These are phyloP conservation scores for Lutra lutra DNA, from an alignment of 2,797 vertebrate species.

Conservation along the genomic window DNA sequence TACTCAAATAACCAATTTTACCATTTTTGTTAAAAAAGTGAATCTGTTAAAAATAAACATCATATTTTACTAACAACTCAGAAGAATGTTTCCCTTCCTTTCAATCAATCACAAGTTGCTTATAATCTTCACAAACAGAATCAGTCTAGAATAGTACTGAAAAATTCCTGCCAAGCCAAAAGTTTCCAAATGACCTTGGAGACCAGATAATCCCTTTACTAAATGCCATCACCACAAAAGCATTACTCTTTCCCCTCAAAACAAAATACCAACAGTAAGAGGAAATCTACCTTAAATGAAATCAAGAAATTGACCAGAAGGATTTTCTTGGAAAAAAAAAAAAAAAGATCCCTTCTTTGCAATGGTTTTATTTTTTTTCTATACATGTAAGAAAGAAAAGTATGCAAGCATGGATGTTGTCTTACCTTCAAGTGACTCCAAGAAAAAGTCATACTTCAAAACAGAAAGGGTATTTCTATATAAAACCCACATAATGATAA, in stretches of 20 bases:
- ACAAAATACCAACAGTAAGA: background rate
- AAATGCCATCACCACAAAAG: conserved; percentile 23
- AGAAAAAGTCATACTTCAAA: conserved; percentile 12
- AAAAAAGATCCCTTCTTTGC: background rate
- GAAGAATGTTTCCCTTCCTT: background rate
- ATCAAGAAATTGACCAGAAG: background rate
- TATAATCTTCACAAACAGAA: conserved; percentile 17
- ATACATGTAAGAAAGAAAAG: background rate
- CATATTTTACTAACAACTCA: background rate
- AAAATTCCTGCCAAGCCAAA: conserved; percentile 15
- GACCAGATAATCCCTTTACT: conserved; percentile 37
- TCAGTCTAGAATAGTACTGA: background rate
- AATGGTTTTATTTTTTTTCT: conserved; percentile 24
- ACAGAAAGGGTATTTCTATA: background rate
- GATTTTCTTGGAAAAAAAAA: background rate
- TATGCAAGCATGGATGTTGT: background rate
- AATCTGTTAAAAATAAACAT: background rate
- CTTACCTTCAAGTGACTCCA: background rate
- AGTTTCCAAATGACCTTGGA: background rate
- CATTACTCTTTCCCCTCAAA: background rate
- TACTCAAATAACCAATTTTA: conserved; percentile 30
- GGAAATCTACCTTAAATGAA: background rate
- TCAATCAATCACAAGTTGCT: conserved; percentile 37
- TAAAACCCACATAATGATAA: background rate
- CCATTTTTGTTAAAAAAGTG: background rate